These are phyloP conservation scores for Protodeltote pygarga DNA, from an alignment of 2,888 invertebrate genomes.

Conservation along the genomic window DNA sequence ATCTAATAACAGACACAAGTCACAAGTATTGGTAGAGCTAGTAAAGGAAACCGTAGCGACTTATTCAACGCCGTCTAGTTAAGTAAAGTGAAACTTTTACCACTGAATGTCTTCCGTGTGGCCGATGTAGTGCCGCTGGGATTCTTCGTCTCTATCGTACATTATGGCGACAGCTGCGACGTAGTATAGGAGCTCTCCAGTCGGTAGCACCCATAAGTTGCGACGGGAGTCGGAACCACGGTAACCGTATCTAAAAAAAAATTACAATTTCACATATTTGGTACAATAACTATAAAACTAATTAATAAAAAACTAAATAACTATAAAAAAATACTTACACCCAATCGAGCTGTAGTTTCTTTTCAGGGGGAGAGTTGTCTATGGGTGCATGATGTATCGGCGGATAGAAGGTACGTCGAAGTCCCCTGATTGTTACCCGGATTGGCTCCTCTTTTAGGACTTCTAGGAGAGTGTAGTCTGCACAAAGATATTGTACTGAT, in stretches of 20 bases:
- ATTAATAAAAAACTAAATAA: background rate
- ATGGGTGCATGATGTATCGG: conserved; percentile 94
- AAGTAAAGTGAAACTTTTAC: conserved; percentile 78
- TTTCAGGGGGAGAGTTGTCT: conserved; percentile 95
- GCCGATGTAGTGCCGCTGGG: conserved; percentile 95
- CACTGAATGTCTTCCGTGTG: conserved; percentile 98
- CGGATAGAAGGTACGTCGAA: conserved; percentile 94
- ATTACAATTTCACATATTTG: background rate
- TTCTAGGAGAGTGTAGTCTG: conserved; percentile 94
- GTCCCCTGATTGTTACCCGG: conserved; percentile 93
- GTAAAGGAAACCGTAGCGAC: background rate
- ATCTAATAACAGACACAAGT: background rate
- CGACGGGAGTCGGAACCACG: conserved; percentile 95
- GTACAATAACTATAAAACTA: background rate
- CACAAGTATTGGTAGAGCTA: background rate
- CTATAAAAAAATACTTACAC: conserved; percentile 86
- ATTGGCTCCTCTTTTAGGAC: conserved; percentile 95
- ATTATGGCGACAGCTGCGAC: conserved; percentile 97
- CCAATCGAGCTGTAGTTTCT: conserved; percentile 96
- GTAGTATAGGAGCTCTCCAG: conserved; percentile 96
- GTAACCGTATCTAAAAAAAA: conserved; percentile 92
- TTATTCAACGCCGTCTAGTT: conserved; percentile 3
- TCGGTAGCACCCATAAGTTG: conserved; percentile 97
- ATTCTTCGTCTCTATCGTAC: conserved; percentile 94
- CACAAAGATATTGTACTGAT: conserved; percentile 11